phyloP scores from a whole-genome alignment of 2,888 invertebrate species.

The Mechanitis mazaeus region DNA sequence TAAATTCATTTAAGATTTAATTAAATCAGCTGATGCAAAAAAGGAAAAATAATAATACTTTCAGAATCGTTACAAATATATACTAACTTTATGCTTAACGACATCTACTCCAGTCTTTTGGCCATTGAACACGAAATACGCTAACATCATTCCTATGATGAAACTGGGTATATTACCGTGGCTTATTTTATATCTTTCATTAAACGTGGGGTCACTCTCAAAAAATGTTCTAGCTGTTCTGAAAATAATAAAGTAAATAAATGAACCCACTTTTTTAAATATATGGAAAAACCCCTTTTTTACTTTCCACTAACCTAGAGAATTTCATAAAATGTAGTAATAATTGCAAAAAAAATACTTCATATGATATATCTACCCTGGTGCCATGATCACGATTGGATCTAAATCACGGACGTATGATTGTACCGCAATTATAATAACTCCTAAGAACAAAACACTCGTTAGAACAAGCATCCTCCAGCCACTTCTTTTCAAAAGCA shows the following conservation, averaged over 20 bases:
- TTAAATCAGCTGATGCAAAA: too few species aligned
- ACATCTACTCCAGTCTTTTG: slow-evolving; percentile 33
- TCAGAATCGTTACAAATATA: too few species aligned
- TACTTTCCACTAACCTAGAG: too few species aligned
- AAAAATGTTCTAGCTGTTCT: slow-evolving; percentile 32
- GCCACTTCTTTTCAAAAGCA: slow-evolving; percentile 21
- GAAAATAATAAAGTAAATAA: slow-evolving; percentile 11
- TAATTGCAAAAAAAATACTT: not conserved
- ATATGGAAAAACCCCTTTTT: not conserved
- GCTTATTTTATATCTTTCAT: slow-evolving; percentile 42
- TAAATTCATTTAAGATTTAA: too few species aligned
- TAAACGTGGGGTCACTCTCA: slow-evolving; percentile 35
- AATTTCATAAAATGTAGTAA: too few species aligned
- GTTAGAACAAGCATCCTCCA: slow-evolving; percentile 26
- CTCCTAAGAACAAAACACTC: slow-evolving; percentile 29
- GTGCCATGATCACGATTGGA: slow-evolving; percentile 31
- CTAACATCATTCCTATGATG: slow-evolving; percentile 42
- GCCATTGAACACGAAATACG: slow-evolving; percentile 38
- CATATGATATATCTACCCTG: slow-evolving; percentile 32
- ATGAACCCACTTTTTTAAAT: not conserved
- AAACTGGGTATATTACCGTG: slow-evolving; percentile 46
- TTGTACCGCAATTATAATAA: slow-evolving; percentile 33
- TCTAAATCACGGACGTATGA: slow-evolving; percentile 40
- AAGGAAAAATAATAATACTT: too few species aligned
- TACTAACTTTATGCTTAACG: slow-evolving; percentile 33